Evolutionary conservation across 2,113 vertebrate genomes (phyloP), one percentile per base, ranked within the genome.

Genomic region (Chionodraco myersi): DNA sequence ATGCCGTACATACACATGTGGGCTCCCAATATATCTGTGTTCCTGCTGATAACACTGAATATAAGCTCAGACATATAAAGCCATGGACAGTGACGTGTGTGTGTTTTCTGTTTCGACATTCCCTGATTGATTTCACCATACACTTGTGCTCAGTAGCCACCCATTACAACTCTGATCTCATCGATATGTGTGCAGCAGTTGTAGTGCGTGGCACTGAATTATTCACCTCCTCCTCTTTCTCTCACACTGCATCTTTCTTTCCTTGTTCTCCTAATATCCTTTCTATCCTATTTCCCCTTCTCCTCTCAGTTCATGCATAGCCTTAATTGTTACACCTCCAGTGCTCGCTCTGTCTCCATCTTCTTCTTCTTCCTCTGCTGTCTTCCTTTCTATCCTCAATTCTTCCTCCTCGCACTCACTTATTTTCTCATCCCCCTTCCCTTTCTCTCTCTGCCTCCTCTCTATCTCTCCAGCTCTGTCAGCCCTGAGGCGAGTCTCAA

Each of bases 101-200:
- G 72, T 77, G 72, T 77, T 88, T 56, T 83, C 44, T n/a, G 23
- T 49, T 74, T 88, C 82, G 74, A 80, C 89, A 92, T 93, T 92
- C 89, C 85, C 83, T 95, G 96, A 96, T 96, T 96, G 95, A 96
- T 96, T 96, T 95, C 92, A 94, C 93, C 92, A 94, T 95, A 93
- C 95, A 89, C 96, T 93, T 95, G 94, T 91, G 93, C 94, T 93
- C 94, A 94, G 94, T 95, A 96, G 90, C 85, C 93, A 91, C 90
- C 95, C 95, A 94, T 97, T 96, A 96, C 96, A 96, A 91, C 86
- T 86, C 92, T 94, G 95, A 95, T 96, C 94, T 95, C 94, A 93
- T 92, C 93, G 87, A 93, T 89, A 92, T 93, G 94, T 95, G 93
- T 94, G 92, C 90, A 86, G 89, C 94, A 94, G 94, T 95, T 93